Conservation (phyloP, 2,888 invertebrate species). For the Odiellus spinosus region DNA sequence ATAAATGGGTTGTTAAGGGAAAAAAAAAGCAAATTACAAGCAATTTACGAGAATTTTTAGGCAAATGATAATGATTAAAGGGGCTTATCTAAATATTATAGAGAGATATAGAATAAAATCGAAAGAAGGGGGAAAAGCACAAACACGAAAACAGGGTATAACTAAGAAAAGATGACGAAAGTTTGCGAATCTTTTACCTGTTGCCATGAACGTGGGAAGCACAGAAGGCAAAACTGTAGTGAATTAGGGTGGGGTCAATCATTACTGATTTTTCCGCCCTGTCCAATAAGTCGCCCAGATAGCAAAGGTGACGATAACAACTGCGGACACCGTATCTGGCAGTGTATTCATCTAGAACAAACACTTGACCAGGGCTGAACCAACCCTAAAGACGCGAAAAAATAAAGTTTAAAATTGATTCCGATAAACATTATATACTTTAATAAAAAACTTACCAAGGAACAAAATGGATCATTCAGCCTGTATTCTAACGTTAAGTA, state of each 20-base stretch:
- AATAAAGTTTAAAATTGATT: too few species aligned
- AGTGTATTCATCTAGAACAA: slow-evolving; percentile 94
- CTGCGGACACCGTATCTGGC: slow-evolving; percentile 93
- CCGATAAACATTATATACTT: too few species aligned
- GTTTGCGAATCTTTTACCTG: slow-evolving; percentile 44
- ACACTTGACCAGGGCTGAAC: slow-evolving; percentile 99
- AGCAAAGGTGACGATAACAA: slow-evolving; percentile 90
- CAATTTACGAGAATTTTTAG: not conserved
- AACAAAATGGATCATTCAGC: slow-evolving; percentile 94
- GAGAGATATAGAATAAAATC: not conserved
- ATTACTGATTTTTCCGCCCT: slow-evolving; percentile 84
- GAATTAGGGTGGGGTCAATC: slow-evolving; percentile 96
- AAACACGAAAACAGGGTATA: not conserved
- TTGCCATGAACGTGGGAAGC: slow-evolving; percentile 99
- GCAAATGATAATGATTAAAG: not conserved
- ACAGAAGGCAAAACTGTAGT: slow-evolving; percentile 98
- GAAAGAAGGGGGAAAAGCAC: not conserved
- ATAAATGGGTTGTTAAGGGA: slow-evolving; percentile 1
- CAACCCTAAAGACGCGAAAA: slow-evolving; percentile 55
- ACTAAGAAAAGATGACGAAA: not conserved
- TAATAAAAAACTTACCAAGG: slow-evolving; percentile 75
- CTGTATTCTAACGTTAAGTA: slow-evolving; percentile 85
- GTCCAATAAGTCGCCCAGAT: slow-evolving; percentile 84
- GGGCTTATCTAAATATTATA: not conserved
- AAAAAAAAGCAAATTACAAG: not conserved